phyloP scores from a whole-genome alignment of 2,888 invertebrate species.

The Tenodera sinensis region DNA sequence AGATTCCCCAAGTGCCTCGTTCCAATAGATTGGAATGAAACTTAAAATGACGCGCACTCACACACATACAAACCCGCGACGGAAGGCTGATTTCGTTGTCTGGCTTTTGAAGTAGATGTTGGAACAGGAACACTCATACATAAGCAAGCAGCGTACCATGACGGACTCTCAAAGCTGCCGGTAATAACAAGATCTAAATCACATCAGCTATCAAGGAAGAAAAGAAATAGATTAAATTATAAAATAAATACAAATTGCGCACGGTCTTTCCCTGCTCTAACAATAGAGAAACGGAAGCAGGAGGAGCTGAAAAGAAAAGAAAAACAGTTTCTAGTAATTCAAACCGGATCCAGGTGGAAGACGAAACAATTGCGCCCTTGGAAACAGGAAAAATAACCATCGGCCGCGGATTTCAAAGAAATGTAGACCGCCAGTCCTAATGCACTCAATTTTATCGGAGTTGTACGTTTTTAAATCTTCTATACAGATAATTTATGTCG shows the following conservation, averaged over 20 bases:
- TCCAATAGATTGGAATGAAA: conserved; percentile 58
- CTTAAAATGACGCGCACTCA: background rate
- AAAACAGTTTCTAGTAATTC: conserved; percentile 10
- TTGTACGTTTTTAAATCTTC: background rate
- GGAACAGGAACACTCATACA: background rate
- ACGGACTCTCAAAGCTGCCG: background rate
- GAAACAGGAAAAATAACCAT: background rate
- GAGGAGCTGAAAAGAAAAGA: background rate
- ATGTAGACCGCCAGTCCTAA: background rate
- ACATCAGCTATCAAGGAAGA: background rate
- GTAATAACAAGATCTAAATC: conserved; percentile 10
- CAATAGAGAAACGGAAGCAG: background rate
- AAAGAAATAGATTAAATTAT: conserved; percentile 16
- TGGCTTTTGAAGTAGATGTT: background rate
- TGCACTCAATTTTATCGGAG: background rate
- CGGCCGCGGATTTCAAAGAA: background rate
- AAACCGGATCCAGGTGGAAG: conserved; percentile 14
- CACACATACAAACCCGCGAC: background rate
- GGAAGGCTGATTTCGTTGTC: background rate
- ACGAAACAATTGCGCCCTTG: background rate
- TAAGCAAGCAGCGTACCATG: background rate
- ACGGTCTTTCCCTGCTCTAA: background rate
- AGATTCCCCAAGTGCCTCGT: conserved; percentile 56
- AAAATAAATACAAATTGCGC: conserved; percentile 9
- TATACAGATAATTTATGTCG: background rate